Base-by-base conservation (phyloP, 2,113 vertebrate species). In the Tupaia tana region DNA sequence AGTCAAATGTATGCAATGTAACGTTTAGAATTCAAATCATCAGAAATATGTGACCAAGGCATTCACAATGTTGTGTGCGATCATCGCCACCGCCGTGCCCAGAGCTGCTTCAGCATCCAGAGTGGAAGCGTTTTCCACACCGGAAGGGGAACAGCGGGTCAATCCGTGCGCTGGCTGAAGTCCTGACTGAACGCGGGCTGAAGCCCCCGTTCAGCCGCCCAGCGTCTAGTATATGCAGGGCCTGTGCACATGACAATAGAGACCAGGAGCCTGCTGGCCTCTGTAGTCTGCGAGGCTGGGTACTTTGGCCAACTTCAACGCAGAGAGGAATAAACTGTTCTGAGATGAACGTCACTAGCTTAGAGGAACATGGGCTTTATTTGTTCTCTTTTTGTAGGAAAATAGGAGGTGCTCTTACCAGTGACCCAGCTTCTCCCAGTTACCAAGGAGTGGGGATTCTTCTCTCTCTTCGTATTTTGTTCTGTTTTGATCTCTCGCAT, bases 251-350 rank as follows among this genome's bases (percentile, higher is more conserved):
- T 20, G 66, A 24, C 79, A 83, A 13, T 43, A 20, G 34, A 66
- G 63, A 59, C 2, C 61, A 69, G 29, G 64, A 27, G 43, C 22
- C n/a, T 73, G 15, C 24, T 24, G 14, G 14, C 1, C 11, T 9
- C 7, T 20, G 9, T 3, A 10, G 20, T 9, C 31, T 63, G 27
- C 0, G 20, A 78, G 20, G 14, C 56, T 2, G 15, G 31, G 8
- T 7, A 43, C 22, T 27, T 0, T 1, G 0, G 52, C 34, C 69
- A 29, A 64, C 12, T 14, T 84, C 89, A 92, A 25, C 1, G 14
- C 43, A 90, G 24, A 16, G 15, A 7, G 12, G 24, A n/a, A 83
- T n/a, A 52, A n/a, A 34, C 2, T 0, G 0, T 31, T 14, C 61
- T 58, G 59, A 71, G 14, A 63, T 11, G 20, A 70, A 75, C 64